A percentile compares a stretch with the other conserved stretches of the same genome.
These are phyloP conservation scores for Procavia capensis DNA, from an alignment of 2,113 vertebrate genomes.

Conservation along the genomic window DNA sequence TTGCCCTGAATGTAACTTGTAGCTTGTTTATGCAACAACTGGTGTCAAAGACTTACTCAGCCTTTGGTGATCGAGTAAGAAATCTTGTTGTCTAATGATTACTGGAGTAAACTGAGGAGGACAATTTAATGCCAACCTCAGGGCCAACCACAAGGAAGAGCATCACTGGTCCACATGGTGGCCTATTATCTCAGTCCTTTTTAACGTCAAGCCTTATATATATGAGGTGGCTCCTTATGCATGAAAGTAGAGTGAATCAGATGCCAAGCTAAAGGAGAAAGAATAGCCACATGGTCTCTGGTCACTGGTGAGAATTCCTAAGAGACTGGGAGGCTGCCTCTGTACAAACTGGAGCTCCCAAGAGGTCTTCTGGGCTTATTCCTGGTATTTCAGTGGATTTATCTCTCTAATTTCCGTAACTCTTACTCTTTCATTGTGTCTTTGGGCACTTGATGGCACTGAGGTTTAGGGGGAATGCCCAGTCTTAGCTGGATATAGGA, in stretches of 20 bases:
- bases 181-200: neutral
- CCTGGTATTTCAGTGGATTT: constrained; percentile 29
- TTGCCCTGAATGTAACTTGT: neutral
- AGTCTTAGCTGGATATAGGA: constrained; percentile 19
- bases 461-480: too few species aligned
- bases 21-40: neutral
- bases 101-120: neutral
- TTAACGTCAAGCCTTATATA: neutral
- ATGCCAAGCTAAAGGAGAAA: neutral
- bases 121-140: neutral
- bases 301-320: neutral
- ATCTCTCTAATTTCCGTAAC: constrained; percentile 31
- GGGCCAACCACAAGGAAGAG: neutral
- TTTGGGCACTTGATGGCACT: constrained; percentile 53
- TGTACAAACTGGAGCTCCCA: neutral
- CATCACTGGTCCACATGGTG: neutral
- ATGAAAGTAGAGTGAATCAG: neutral
- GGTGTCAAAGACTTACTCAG: neutral
- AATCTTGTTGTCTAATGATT: neutral
- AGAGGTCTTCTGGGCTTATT: neutral
- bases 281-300: neutral
- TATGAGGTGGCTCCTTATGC: neutral
- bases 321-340: neutral
- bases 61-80: neutral
- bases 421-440: constrained; percentile 33